Percentiles rank a stretch among this genome's conserved stretches.
Conservation (phyloP, 2,797 vertebrate genomes). For the Sebastiscus tertius region DNA sequence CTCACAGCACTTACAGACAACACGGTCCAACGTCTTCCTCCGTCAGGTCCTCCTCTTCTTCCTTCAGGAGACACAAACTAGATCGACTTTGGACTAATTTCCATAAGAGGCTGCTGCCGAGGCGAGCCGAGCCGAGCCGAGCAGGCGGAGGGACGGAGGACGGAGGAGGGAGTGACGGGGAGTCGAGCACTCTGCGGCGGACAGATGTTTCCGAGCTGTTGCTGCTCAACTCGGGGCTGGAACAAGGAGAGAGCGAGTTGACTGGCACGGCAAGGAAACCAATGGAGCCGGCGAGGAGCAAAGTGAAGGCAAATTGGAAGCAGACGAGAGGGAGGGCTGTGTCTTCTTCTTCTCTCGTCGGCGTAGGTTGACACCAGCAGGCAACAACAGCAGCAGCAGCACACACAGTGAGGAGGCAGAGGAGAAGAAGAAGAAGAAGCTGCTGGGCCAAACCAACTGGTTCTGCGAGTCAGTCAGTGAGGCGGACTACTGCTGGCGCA, state of each 20-base stretch:
- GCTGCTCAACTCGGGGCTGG: constrained; percentile 86
- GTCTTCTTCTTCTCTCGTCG: constrained; percentile 75
- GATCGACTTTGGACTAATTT: constrained; percentile 85
- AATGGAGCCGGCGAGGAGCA: constrained; percentile 80
- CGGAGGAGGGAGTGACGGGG: constrained; percentile 57
- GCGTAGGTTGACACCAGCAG: constrained; percentile 86
- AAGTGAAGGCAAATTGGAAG: constrained; percentile 83
- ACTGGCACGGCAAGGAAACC: constrained; percentile 83
- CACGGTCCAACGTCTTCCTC: constrained; percentile 81
- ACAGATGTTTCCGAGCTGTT: constrained; percentile 95
- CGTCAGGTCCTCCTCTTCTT: constrained; percentile 61
- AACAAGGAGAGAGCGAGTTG: constrained; percentile 78
- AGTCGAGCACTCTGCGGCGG: constrained; percentile 91
- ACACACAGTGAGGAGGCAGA: constrained; percentile 76
- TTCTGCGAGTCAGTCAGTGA: constrained; percentile 80
- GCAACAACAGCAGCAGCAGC: constrained; percentile 77
- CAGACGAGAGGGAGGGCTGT: constrained; percentile 82
- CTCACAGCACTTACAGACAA: constrained; percentile 86
- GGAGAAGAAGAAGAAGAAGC: constrained; percentile 26
- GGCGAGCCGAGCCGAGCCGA: constrained; percentile 77
- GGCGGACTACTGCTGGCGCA: constrained; percentile 79
- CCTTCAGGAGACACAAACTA: constrained; percentile 66
- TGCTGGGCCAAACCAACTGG: constrained; percentile 83
- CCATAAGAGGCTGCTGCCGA: constrained; percentile 84
- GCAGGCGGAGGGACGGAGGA: constrained; percentile 21